Conservation (phyloP, 2,797 vertebrate genomes). For the Dicrostonyx torquatus region DNA sequence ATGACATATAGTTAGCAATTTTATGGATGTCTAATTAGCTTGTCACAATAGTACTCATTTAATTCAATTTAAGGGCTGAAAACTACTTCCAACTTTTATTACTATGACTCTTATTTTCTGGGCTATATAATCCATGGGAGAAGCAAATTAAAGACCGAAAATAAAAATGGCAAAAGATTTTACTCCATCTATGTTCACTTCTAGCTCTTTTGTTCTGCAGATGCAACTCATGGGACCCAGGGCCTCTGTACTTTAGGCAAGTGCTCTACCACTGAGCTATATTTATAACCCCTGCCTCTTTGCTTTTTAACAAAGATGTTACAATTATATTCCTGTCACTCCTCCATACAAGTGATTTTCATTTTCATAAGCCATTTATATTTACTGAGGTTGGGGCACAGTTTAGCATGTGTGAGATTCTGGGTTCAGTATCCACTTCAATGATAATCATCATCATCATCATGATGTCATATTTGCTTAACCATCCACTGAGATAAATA, state of each 20-base stretch:
- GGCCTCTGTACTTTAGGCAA: neutral
- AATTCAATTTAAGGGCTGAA: constrained; percentile 63
- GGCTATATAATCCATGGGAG: constrained; percentile 16
- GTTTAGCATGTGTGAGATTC: neutral
- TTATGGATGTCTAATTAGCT: constrained; percentile 72
- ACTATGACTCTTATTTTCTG: constrained; percentile 59
- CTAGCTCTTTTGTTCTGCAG: neutral
- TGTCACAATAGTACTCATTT: constrained; percentile 77
- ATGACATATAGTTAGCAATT: constrained; percentile 77
- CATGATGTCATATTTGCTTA: neutral
- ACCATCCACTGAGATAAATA: neutral
- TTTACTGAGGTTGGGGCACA: neutral
- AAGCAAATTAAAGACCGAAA: constrained; percentile 39
- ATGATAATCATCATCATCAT: too few relatives aligned
- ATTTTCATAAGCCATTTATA: constrained; percentile 34
- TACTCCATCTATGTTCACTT: neutral
- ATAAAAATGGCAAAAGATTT: constrained; percentile 31
- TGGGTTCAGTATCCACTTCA: neutral
- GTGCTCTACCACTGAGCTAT: neutral
- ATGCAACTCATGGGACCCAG: neutral
- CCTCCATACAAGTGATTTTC: neutral
- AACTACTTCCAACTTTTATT: constrained; percentile 74
- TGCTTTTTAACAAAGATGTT: neutral
- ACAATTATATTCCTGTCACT: neutral
- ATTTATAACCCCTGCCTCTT: neutral